A percentile compares a stretch with the other conserved stretches of the same genome.
phyloP scores from a whole-genome alignment of 2,888 invertebrate genomes.

The Drosophila mercatorum region DNA sequence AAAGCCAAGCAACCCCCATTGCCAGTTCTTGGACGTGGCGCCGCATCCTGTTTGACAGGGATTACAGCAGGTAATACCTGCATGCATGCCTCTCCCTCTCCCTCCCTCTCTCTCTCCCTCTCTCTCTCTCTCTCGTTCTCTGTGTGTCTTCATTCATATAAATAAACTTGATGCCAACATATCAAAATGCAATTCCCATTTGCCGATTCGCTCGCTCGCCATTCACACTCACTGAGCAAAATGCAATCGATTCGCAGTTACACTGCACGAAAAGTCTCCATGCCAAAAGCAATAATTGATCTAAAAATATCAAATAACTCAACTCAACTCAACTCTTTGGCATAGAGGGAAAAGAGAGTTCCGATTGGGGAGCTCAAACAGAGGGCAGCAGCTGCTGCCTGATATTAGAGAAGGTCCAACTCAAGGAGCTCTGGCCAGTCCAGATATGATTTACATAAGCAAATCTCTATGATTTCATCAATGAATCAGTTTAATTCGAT shows the following conservation, averaged over 20 bases:
- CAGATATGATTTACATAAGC: background rate
- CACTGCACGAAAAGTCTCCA: background rate
- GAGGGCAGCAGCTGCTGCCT: background rate
- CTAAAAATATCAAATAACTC: no score
- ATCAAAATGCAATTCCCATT: constrained; percentile 32
- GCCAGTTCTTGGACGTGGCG: constrained; percentile 6
- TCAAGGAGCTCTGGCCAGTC: background rate
- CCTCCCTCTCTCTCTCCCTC: background rate
- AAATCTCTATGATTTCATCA: background rate
- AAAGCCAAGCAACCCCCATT: constrained; percentile 1
- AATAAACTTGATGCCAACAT: constrained; percentile 29
- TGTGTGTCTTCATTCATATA: constrained; percentile 22
- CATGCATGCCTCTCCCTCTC: background rate
- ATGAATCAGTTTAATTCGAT: background rate
- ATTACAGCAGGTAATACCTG: constrained; percentile 43
- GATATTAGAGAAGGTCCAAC: no score
- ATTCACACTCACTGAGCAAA: constrained; percentile 27
- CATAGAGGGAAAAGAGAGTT: background rate
- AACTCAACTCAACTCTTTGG: no score
- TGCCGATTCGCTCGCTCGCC: constrained; percentile 14
- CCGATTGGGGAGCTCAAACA: background rate
- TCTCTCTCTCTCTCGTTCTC: background rate
- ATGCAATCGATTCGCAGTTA: constrained; percentile 13
- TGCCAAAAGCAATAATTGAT: background rate
- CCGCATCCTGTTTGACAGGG: constrained; percentile 12